Percentiles rank a stretch among this genome's conserved stretches.
phyloP scores from a whole-genome alignment of 2,113 vertebrate species.

The Bujurquina vittata region DNA sequence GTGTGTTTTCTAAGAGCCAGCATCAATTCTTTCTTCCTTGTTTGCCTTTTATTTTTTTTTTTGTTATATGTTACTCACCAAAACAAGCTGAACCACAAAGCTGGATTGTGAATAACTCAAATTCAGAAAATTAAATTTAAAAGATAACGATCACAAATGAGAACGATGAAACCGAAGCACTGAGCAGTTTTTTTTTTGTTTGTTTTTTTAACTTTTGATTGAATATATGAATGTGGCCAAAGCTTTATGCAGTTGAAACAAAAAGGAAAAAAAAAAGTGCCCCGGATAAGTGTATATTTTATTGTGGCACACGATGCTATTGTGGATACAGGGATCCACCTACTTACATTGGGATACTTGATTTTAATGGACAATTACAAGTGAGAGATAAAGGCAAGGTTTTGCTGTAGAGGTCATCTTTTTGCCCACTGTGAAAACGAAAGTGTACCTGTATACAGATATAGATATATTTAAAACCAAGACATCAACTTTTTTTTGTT shows the following conservation, averaged over 20 bases:
- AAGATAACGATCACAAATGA: constrained; percentile 60
- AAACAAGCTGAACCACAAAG: constrained; percentile 80
- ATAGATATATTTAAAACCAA: constrained; percentile 86
- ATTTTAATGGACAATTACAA: constrained; percentile 86
- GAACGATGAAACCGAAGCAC: constrained; percentile 81
- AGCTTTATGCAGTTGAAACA: constrained; percentile 90
- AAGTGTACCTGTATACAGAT: constrained; percentile 86
- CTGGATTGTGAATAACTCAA: constrained; percentile 72
- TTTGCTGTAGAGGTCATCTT: constrained; percentile 84
- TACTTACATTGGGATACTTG: constrained; percentile 86
- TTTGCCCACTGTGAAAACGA: constrained; percentile 97
- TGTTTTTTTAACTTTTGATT: constrained; percentile 76
- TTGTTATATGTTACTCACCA: constrained; percentile 77
- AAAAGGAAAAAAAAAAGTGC: constrained; percentile 78
- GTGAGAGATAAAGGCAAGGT: constrained; percentile 78
- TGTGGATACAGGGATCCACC: constrained; percentile 75
- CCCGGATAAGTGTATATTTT: constrained; percentile 82
- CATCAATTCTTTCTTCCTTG: constrained; percentile 70
- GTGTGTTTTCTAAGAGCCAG: constrained; percentile 77
- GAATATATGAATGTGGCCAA: constrained; percentile 94
- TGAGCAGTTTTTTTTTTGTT: constrained; percentile 81
- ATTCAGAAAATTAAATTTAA: constrained; percentile 69
- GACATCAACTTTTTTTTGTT: constrained; percentile 77
- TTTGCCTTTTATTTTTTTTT: constrained; percentile 54
- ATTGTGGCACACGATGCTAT: constrained; percentile 77